Conservation (phyloP, 2,888 invertebrate genomes). For the Leptopilina myrica region DNA sequence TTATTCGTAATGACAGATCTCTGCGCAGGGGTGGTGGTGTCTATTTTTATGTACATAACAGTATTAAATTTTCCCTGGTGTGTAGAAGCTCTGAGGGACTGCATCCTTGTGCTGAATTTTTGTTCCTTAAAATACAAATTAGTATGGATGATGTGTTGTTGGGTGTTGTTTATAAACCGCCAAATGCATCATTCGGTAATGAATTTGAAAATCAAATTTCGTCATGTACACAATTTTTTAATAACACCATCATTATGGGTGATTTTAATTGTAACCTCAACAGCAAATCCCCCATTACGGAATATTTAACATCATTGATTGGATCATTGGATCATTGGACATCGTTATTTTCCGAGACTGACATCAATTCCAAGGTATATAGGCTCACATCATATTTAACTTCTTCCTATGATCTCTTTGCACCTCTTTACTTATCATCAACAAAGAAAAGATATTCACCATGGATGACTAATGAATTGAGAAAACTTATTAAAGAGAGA, state of each 20-base stretch:
- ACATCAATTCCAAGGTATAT: not conserved
- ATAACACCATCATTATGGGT: not conserved
- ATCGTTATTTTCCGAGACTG: not conserved
- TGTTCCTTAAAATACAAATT: not conserved
- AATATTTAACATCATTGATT: not conserved
- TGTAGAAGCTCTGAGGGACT: not conserved
- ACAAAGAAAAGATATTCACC: no score
- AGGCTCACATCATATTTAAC: not conserved
- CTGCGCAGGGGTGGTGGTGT: not conserved
- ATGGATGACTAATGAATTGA: no score
- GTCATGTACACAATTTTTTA: not conserved
- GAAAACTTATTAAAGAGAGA: no score
- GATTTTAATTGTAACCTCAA: slow-evolving; percentile 2
- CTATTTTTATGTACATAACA: not conserved
- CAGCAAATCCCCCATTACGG: not conserved
- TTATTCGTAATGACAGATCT: not conserved
- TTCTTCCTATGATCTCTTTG: not conserved
- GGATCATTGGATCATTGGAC: not conserved
- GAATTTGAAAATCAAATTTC: not conserved
- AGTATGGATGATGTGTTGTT: not conserved
- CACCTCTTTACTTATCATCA: no score
- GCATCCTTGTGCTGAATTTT: not conserved
- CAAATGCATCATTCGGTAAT: not conserved
- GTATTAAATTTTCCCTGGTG: not conserved
- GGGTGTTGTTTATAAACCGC: not conserved